Evolutionary conservation across 2,888 invertebrate genomes (phyloP).

Genomic region (Xestia sexstrigata): DNA sequence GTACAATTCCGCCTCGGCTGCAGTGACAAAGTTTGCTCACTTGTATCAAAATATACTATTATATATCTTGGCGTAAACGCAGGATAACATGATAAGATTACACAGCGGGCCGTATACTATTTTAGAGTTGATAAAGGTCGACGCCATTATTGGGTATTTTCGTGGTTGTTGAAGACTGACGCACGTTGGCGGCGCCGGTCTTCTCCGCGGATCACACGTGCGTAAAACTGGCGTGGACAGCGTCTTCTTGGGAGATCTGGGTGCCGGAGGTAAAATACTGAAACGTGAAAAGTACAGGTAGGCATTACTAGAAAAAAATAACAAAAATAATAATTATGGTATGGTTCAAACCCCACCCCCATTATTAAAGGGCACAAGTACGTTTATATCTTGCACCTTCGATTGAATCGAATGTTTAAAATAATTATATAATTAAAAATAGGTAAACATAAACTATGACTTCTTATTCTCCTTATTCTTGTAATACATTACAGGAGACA

Average conservation of each 20-base stretch:
- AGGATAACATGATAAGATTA: neutral
- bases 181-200: slow-evolving; percentile 81
- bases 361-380: neutral
- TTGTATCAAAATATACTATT: neutral
- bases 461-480: neutral
- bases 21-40: neutral
- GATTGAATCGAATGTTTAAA: neutral
- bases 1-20: neutral
- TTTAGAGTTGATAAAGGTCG: slow-evolving; percentile 88
- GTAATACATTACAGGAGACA: no score
- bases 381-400: no score
- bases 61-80: neutral
- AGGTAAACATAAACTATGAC: neutral
- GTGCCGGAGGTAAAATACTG: slow-evolving; percentile 96
- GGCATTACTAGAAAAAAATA: slow-evolving; percentile 4
- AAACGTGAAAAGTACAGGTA: slow-evolving; percentile 76
- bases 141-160: slow-evolving; percentile 89
- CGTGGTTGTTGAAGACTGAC: slow-evolving; percentile 93
- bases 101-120: neutral
- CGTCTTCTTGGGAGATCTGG: slow-evolving; percentile 94
- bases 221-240: slow-evolving; percentile 96
- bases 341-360: neutral
- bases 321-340: neutral
- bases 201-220: slow-evolving; percentile 95
- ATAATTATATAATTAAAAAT: no score